These are phyloP conservation scores for Sylvietta virens DNA, from an alignment of 2,113 vertebrate genomes.

Conservation along the genomic window DNA sequence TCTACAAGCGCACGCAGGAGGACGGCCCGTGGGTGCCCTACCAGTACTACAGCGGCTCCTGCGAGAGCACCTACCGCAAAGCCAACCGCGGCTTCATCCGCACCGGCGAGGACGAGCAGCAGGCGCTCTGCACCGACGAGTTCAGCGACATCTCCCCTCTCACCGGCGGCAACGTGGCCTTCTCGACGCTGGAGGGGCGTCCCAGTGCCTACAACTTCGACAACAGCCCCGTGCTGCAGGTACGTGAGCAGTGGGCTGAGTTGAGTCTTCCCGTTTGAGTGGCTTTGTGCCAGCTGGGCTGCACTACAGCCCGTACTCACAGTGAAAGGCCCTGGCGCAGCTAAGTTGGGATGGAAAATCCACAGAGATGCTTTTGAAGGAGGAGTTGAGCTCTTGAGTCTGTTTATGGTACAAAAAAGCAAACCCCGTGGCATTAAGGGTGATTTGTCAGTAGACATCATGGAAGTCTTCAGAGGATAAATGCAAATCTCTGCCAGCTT, in stretches of 20 bases:
- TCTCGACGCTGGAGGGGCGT: conserved; percentile 92
- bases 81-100: conserved; percentile 84
- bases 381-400: not conserved
- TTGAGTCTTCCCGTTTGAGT: not conserved
- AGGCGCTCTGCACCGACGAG: conserved; percentile 92
- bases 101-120: conserved; percentile 90
- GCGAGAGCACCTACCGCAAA: conserved; percentile 90
- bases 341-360: not conserved
- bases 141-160: conserved; percentile 99
- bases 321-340: not conserved
- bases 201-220: conserved; percentile 97
- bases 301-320: accelerated
- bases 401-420: not conserved
- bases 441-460: not conserved
- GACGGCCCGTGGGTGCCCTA: conserved; percentile 89
- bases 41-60: conserved; percentile 98
- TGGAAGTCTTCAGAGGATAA: not conserved
- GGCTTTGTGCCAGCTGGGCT: not conserved
- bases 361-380: not conserved
- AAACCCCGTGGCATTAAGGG: accelerated
- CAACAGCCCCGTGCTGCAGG: conserved; percentile 93
- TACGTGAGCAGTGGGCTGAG: conserved; percentile 4
- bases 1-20: conserved; percentile 89
- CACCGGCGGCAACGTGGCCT: conserved; percentile 94
- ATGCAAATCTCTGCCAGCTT: not conserved